Conservation (phyloP, 2,888 invertebrate genomes). For the Protodeltote pygarga region DNA sequence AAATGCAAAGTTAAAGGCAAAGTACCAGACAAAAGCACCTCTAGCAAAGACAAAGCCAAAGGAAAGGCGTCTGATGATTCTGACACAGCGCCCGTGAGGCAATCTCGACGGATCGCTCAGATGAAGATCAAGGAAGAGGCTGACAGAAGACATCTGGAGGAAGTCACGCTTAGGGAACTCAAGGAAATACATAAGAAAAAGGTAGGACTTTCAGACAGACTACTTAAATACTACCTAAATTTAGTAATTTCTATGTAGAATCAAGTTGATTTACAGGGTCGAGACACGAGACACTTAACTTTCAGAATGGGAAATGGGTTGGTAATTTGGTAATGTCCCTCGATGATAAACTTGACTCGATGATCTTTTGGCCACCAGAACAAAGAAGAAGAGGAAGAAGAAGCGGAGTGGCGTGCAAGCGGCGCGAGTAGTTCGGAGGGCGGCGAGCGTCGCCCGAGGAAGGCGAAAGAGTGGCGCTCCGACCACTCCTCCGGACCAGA, state of each 20-base stretch:
- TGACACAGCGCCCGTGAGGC: constrained; percentile 88
- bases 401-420: constrained; percentile 77
- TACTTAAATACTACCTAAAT: not conserved
- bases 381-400: constrained; percentile 67
- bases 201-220: constrained; percentile 48
- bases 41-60: constrained; percentile 47
- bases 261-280: too few species aligned
- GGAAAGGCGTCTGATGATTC: constrained; percentile 59
- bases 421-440: constrained; percentile 66
- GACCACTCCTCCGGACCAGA: constrained; percentile 76
- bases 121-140: constrained; percentile 95
- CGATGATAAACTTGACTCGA: too few species aligned
- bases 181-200: constrained; percentile 89
- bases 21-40: constrained; percentile 44
- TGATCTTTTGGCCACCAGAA: constrained; percentile 5
- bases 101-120: constrained; percentile 95
- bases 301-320: too few species aligned
- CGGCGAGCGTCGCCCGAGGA: constrained; percentile 36
- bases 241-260: not conserved
- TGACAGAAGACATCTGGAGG: constrained; percentile 91
- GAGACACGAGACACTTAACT: too few species aligned
- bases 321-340: too few species aligned
- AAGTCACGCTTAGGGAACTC: constrained; percentile 89
- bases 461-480: constrained; percentile 64
- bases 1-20: constrained; percentile 51